Base-by-base conservation (phyloP, 2,797 vertebrate genomes). In the Pteronotus mesoamericanus region DNA sequence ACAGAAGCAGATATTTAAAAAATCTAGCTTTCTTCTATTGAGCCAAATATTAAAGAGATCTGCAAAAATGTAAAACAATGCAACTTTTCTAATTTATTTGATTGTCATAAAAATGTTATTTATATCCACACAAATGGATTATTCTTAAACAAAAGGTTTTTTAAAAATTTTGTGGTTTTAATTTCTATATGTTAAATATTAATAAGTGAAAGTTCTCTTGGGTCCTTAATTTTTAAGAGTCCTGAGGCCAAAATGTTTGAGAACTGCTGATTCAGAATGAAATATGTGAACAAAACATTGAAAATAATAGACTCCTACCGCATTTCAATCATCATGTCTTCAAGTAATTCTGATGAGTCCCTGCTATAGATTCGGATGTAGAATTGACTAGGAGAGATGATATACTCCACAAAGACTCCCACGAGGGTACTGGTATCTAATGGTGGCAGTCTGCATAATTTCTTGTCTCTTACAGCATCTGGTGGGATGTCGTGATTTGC, bases 271-370 rank as follows among this genome's bases (percentile, higher is more conserved):
- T 4, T 92, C 83, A 92, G 46, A 64, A 78, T 24, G 37, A 93
- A 21, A 55, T 29, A 86, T 3, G 22, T 7, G 3, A 89, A 90
- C 96, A 48, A 77, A 29, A 86, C 37, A 89, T 0, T 7, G 57
- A 72, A 94, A 91, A 72, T 8, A 86, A 69, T 1, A 26, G 87
- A 64, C 9, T 61, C 96, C 96, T 96, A 99, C 99, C 99, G 99
- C 99, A 99, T 99, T 96, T 99, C 99, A 91, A 99, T 95, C 99
- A 99, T 99, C 99, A 99, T 99, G 96, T 99, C 98, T 97, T 99
- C 99, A 69, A 99, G 98, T 9, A 98, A 97, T 42, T 97, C 98
- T 53, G 98, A 98, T 0, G 99, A 98, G 21, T 99, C 98, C 9
- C 84, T 98, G 91, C 98, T 98, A 46, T 98, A 98, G 97, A 99